Evolutionary conservation across 2,113 vertebrate species (phyloP), one percentile per base, ranked within the genome.

Genomic region (Clarias gariepinus): DNA sequence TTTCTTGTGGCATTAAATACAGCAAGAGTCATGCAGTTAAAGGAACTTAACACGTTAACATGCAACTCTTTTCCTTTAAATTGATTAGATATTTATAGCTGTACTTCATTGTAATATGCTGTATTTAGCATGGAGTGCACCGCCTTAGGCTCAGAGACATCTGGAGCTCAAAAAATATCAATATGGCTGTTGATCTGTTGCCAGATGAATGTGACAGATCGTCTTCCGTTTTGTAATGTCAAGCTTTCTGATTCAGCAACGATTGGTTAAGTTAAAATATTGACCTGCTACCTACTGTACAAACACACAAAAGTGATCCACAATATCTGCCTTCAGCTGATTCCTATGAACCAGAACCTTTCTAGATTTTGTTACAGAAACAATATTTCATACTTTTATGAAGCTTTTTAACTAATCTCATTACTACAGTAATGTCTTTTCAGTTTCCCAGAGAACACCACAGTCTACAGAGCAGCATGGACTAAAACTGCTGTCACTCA

Each of bases 101-200:
- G 13, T 16, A 30, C 28, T 33, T 71, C 8, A 36, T 41, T 41
- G 19, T 21, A 33, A 69, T 71, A 21, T 71, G 18, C 30, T 18
- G 68, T 69, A 8, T 71, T 71, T 41, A 36, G 68, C 16, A 71
- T 71, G 68, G 68, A 33, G n/a, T 68, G 68, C 16, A 71, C 33
- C 3, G 47, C 6, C 47, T 57, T 10, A 15, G 15, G n/a, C 33
- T 73, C 82, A 71, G 1, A 58, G 47, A 33, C 47, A 73, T 25
- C 2, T 58, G 30, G 55, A 58, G 64, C 28, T 41, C 73, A 28
- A 18, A 13, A 60, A 84, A 84, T 71, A 36, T 73, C 74, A 60
- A 73, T 23, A 41, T 41, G 53, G 23, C 19, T 53, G 66, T 36
- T 83, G 64, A 57, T 69, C 33, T 83, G 82, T 82, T 82, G 81